Conservation (phyloP, 2,797 vertebrate species). For the Takifugu rubripes region DNA sequence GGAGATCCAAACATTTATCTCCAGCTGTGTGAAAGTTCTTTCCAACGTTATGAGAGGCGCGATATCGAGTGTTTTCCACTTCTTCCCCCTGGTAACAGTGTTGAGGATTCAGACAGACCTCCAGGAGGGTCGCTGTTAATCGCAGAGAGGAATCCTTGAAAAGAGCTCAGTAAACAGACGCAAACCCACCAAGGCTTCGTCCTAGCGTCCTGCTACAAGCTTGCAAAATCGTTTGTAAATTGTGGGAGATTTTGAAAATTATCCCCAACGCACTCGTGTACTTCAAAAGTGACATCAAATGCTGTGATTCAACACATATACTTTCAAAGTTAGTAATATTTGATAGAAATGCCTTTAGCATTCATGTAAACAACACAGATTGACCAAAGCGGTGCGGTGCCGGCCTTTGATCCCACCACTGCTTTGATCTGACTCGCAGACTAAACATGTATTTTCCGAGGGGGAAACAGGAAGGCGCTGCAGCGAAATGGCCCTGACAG, state of each 20-base stretch:
- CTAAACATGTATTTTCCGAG: constrained; percentile 78
- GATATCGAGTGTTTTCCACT: too few relatives aligned
- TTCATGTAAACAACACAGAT: constrained; percentile 83
- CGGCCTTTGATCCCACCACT: constrained; percentile 76
- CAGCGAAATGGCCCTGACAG: constrained; percentile 73
- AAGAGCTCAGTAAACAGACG: constrained; percentile 39
- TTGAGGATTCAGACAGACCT: too few relatives aligned
- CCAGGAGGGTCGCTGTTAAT: too few relatives aligned
- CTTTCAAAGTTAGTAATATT: constrained; percentile 80
- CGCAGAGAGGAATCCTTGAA: too few relatives aligned
- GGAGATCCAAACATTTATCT: too few relatives aligned
- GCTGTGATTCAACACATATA: constrained; percentile 77
- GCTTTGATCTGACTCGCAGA: constrained; percentile 78
- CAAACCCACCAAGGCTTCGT: constrained; percentile 39
- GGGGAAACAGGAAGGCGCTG: constrained; percentile 57
- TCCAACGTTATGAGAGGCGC: too few relatives aligned
- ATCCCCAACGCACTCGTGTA: constrained; percentile 72
- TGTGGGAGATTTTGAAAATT: constrained; percentile 68
- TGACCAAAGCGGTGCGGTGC: constrained; percentile 72
- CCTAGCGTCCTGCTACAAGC: constrained; percentile 67
- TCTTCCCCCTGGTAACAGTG: too few relatives aligned
- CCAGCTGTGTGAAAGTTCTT: too few relatives aligned
- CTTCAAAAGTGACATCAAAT: constrained; percentile 83
- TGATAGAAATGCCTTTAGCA: constrained; percentile 80
- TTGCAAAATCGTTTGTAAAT: constrained; percentile 77